phyloP scores from a whole-genome alignment of 2,113 vertebrate genomes.

The Perca fluviatilis region DNA sequence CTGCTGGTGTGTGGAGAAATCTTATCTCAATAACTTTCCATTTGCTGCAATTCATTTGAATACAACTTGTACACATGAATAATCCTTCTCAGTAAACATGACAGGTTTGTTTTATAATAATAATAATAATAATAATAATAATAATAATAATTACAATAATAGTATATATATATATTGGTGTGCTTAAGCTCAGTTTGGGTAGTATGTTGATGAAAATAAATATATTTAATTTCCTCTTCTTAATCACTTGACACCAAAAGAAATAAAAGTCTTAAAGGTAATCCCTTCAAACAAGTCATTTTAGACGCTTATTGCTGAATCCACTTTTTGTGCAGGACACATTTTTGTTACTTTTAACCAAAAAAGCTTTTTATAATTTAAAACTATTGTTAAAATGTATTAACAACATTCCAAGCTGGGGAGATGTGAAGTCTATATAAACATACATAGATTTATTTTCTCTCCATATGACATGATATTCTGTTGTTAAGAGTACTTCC shows the following conservation, averaged over 20 bases:
- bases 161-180: too few relatives aligned
- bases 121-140: too few relatives aligned
- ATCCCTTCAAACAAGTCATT: background rate
- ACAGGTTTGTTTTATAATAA: background rate
- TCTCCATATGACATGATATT: too few relatives aligned
- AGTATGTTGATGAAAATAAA: background rate
- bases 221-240: background rate
- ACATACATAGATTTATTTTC: too few relatives aligned
- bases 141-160: too few relatives aligned
- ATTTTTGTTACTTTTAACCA: too few relatives aligned
- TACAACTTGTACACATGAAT: background rate
- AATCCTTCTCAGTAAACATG: background rate
- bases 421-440: background rate
- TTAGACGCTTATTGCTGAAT: background rate
- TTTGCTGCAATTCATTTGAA: background rate
- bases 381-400: background rate
- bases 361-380: background rate
- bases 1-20: background rate
- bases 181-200: background rate
- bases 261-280: background rate
- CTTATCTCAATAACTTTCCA: background rate
- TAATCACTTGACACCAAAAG: background rate
- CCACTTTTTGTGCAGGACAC: background rate
- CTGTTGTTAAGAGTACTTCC: too few relatives aligned
- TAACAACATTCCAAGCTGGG: background rate